Evolutionary conservation across 1,140 invertebrate species (phyloP).

Genomic region (Varroa destructor): DNA sequence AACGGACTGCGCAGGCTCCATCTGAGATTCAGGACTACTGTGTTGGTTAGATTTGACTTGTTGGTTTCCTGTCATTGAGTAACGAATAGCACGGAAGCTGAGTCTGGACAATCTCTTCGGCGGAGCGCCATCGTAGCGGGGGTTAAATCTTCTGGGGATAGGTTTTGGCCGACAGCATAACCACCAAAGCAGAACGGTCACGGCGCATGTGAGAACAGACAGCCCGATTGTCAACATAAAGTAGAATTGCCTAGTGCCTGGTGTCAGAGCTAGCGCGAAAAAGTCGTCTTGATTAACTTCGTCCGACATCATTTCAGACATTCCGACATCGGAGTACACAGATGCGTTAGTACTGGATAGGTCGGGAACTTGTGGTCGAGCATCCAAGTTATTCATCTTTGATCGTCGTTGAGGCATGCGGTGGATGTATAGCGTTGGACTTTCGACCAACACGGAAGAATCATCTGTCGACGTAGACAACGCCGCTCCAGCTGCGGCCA

Average conservation of each 20-base stretch:
- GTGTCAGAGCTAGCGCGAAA: neutral
- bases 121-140: slow-evolving; percentile 14
- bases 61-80: slow-evolving; percentile 14
- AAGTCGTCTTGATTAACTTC: neutral
- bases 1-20: neutral
- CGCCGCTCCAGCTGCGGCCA: too few relatives aligned
- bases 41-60: neutral
- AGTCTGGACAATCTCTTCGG: slow-evolving; percentile 15
- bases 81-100: slow-evolving; percentile 13
- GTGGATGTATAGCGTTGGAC: neutral
- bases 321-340: neutral
- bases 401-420: slow-evolving; percentile 21
- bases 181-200: slow-evolving; percentile 7
- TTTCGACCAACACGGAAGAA: neutral
- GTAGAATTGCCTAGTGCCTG: slow-evolving; percentile 14
- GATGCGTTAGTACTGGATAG: neutral
- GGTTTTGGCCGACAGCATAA: slow-evolving; percentile 12
- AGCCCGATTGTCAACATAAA: neutral
- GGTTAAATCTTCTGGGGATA: slow-evolving; percentile 3
- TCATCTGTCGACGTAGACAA: too few relatives aligned
- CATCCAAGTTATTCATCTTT: slow-evolving; percentile 17
- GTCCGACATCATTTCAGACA: neutral
- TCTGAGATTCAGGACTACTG: neutral
- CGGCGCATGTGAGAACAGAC: neutral
- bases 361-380: neutral